Evolutionary conservation across 2,797 vertebrate genomes (phyloP).

Genomic region (Pygocentrus nattereri): DNA sequence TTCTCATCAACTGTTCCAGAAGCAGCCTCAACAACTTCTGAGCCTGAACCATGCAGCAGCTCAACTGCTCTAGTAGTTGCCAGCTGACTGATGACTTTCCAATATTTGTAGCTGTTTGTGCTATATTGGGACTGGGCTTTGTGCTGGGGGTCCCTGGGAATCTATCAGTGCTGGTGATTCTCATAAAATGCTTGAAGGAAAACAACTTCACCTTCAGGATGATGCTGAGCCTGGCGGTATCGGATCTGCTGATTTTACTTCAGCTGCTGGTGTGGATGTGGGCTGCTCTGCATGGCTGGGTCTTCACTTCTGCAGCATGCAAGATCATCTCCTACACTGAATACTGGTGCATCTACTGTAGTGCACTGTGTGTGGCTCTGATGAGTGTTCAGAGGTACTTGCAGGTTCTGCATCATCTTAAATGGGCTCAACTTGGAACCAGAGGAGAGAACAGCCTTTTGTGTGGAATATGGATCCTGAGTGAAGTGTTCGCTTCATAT

Average conservation of each 20-base stretch:
- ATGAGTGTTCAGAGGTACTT: constrained; percentile 69
- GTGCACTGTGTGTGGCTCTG: constrained; percentile 48
- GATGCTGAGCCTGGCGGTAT: constrained; percentile 67
- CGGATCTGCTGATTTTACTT: constrained; percentile 66
- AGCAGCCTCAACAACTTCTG: too few relatives aligned
- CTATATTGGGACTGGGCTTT: constrained; percentile 54
- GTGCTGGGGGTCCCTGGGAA: constrained; percentile 70
- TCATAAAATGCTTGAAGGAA: constrained; percentile 53
- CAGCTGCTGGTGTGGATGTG: constrained; percentile 65
- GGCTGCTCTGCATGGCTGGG: constrained; percentile 49
- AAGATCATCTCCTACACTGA: constrained; percentile 51
- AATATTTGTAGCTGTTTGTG: background rate
- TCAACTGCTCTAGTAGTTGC: constrained; percentile 9
- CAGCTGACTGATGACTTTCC: background rate
- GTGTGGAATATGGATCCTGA: constrained; percentile 48
- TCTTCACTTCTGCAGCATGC: constrained; percentile 53
- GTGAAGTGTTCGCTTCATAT: background rate
- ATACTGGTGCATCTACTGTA: constrained; percentile 58
- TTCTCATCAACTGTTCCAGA: too few relatives aligned
- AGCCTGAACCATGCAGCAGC: background rate
- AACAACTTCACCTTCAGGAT: constrained; percentile 60
- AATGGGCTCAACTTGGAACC: constrained; percentile 21
- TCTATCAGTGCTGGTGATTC: constrained; percentile 53
- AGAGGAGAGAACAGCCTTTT: constrained; percentile 47
- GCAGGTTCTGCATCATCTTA: constrained; percentile 57